phyloP scores from a whole-genome alignment of 2,113 vertebrate species.

The Podocnemis expansa region DNA sequence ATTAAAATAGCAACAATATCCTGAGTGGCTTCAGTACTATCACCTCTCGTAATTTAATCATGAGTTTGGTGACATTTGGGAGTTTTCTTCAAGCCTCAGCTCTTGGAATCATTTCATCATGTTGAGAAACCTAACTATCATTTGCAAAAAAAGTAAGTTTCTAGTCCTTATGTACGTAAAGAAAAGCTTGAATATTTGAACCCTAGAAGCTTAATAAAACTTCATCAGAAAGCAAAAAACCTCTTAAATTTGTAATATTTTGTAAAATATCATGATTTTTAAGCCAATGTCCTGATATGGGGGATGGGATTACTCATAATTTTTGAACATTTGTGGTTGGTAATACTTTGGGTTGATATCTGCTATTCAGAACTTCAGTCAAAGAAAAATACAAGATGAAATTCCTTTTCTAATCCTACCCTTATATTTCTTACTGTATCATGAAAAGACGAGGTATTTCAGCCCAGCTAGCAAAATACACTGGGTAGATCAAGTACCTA shows the following conservation, averaged over 20 bases:
- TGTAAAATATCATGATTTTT: not conserved
- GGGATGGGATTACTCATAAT: not conserved
- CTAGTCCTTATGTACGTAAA: not conserved
- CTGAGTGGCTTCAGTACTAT: not conserved
- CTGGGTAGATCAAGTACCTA: not conserved
- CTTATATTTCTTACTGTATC: accelerated
- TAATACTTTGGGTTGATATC: not conserved
- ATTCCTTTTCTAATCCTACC: not conserved
- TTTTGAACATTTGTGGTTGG: not conserved
- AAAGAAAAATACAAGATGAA: not conserved
- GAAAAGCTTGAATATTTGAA: not conserved
- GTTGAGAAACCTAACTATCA: not conserved
- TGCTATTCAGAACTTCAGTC: not conserved
- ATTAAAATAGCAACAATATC: not conserved
- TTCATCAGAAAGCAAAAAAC: accelerated
- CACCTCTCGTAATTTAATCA: not conserved
- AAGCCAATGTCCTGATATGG: not conserved
- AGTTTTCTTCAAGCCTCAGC: not conserved
- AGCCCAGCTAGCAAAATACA: not conserved
- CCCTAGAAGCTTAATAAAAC: not conserved
- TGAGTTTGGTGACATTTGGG: not conserved
- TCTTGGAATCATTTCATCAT: not conserved
- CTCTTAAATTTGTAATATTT: no score
- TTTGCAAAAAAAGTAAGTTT: not conserved
- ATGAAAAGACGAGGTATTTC: not conserved